Conservation (phyloP, 2,113 vertebrate genomes). For the Rhinoptilus africanus region DNA sequence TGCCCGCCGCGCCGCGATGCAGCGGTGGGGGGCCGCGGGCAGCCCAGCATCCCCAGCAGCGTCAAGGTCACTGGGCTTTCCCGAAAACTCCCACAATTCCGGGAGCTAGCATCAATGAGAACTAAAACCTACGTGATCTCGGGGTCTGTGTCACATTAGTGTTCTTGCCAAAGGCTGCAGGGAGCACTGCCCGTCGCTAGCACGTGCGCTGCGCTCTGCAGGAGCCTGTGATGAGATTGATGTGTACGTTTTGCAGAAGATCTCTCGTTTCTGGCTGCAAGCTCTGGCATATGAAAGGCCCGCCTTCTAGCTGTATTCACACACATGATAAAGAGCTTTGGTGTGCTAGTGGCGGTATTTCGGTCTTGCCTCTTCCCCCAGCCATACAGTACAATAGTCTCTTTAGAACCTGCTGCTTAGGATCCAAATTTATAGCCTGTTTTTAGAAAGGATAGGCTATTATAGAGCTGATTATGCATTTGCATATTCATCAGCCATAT, state of each 20-base stretch:
- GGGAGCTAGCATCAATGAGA: background rate
- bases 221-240: background rate
- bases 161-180: background rate
- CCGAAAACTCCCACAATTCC: background rate
- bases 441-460: constrained; percentile 33
- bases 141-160: accelerated
- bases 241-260: background rate
- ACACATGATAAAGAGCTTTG: background rate
- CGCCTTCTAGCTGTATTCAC: background rate
- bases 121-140: accelerated
- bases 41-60: background rate
- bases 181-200: background rate
- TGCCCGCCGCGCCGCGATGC: background rate
- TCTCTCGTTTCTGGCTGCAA: background rate
- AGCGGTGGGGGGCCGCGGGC: background rate
- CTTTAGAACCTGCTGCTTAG: constrained; percentile 22
- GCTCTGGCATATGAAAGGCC: background rate
- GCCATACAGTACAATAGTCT: constrained; percentile 11
- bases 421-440: constrained; percentile 43
- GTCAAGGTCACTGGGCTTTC: accelerated
- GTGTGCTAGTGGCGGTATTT: background rate
- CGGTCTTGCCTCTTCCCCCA: background rate
- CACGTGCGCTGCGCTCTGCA: background rate
- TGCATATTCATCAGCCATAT: constrained; percentile 54
- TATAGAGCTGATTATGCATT: constrained; percentile 31